A percentile compares a stretch with the other conserved stretches of the same genome.
Evolutionary conservation across 2,888 invertebrate species (phyloP).

Genomic region (Plebejus melissa): DNA sequence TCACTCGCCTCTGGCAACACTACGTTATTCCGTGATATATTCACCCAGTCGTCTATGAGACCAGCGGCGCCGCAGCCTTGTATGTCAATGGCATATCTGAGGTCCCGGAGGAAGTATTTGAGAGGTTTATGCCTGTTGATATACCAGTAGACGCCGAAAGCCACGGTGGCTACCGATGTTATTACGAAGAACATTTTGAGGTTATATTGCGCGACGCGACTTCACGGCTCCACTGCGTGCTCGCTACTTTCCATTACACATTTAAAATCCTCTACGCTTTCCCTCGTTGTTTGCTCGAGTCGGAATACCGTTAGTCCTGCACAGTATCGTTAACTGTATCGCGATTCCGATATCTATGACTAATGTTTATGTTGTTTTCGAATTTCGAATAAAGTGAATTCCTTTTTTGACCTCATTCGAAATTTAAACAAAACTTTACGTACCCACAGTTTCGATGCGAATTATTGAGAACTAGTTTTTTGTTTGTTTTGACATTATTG

Average conservation of each 20-base stretch:
- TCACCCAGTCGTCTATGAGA: conserved; percentile 79
- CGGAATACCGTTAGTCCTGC: conserved; percentile 21
- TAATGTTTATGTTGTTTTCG: neutral
- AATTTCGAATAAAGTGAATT: neutral
- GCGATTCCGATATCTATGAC: neutral
- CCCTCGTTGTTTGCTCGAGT: conserved; percentile 44
- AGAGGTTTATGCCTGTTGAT: conserved; percentile 76
- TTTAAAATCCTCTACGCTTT: conserved; percentile 69
- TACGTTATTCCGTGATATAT: conserved; percentile 76
- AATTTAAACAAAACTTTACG: neutral
- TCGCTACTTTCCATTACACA: conserved; percentile 66
- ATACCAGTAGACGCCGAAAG: conserved; percentile 63
- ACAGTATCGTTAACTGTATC: conserved; percentile 1
- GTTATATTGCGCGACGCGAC: conserved; percentile 56
- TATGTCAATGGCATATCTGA: conserved; percentile 76
- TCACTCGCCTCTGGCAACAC: conserved; percentile 82
- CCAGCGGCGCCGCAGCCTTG: conserved; percentile 79
- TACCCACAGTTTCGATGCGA: neutral
- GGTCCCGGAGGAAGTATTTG: conserved; percentile 71
- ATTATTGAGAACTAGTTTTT: neutral
- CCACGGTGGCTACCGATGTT: conserved; percentile 47
- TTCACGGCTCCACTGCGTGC: conserved; percentile 54
- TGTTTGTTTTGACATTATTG: neutral
- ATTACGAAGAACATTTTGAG: conserved; percentile 50
- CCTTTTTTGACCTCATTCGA: neutral